Percentiles rank a stretch among this genome's conserved stretches.
Evolutionary conservation across 2,797 vertebrate species (phyloP).

Genomic region (Cyprinella venusta): DNA sequence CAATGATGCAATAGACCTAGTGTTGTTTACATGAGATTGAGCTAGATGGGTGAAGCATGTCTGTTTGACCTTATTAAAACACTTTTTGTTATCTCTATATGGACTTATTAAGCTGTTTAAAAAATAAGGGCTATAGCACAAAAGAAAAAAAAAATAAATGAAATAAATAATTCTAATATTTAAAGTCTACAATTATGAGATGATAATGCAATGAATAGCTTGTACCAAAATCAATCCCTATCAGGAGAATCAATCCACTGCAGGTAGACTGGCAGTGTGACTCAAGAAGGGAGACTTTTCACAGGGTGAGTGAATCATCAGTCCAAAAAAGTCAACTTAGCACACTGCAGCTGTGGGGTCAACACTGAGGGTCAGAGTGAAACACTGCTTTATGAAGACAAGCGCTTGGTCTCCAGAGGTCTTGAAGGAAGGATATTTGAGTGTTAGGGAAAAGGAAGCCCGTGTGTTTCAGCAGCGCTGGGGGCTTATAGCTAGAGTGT

Average conservation of each 20-base stretch:
- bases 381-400: conserved; percentile 39
- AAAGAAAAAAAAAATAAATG: conserved; percentile 63
- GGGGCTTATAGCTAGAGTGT: conserved; percentile 50
- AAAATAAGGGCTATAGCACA: conserved; percentile 58
- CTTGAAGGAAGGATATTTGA: conserved; percentile 18
- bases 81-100: conserved; percentile 44
- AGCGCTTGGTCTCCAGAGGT: neutral
- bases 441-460: conserved; percentile 1
- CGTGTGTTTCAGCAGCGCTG: conserved; percentile 53
- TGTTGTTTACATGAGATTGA: conserved; percentile 27
- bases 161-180: conserved; percentile 80
- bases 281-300: conserved; percentile 48
- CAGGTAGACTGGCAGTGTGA: conserved; percentile 39
- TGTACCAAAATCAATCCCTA: conserved; percentile 41
- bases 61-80: conserved; percentile 37
- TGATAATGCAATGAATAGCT: conserved; percentile 58
- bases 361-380: conserved; percentile 36
- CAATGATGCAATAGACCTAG: conserved; percentile 37
- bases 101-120: conserved; percentile 64
- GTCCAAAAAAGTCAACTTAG: conserved; percentile 32
- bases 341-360: conserved; percentile 49
- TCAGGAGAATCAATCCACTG: conserved; percentile 33
- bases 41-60: conserved; percentile 22
- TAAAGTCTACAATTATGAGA: conserved; percentile 57
- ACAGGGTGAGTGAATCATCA: conserved; percentile 32